Evolutionary conservation across 2,797 vertebrate species (phyloP).

Genomic region (Botia almorhae): DNA sequence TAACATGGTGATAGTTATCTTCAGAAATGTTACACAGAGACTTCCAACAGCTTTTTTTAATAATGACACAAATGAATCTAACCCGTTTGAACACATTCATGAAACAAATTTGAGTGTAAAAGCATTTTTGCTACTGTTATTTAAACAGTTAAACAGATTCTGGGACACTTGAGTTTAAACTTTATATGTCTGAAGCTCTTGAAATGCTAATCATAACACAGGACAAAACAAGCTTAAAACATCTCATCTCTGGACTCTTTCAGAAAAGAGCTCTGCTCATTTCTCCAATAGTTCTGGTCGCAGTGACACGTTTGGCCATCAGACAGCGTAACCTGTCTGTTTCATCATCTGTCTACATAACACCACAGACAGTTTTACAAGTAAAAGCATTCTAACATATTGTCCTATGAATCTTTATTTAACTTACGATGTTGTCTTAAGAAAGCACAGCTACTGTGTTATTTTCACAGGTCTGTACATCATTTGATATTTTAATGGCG

Average conservation of each 20-base stretch:
- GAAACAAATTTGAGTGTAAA: no score
- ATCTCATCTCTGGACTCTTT: neutral
- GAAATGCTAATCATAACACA: constrained; percentile 18
- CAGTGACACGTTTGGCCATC: neutral
- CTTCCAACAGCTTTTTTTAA: no score
- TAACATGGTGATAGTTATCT: no score
- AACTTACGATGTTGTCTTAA: neutral
- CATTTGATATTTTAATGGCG: neutral
- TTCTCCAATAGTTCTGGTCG: neutral
- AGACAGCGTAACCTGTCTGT: neutral
- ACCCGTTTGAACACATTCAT: no score
- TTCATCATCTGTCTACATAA: neutral
- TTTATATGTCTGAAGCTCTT: constrained; percentile 18
- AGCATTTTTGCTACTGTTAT: no score
- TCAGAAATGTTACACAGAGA: no score
- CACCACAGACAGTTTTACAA: no score
- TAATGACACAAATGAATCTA: no score
- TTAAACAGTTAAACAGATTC: neutral
- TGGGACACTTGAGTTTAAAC: neutral
- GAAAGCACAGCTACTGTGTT: no score
- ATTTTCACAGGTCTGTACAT: no score
- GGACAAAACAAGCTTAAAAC: neutral
- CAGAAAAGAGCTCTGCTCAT: neutral
- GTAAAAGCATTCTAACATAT: no score
- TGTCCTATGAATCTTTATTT: neutral